phyloP scores from a whole-genome alignment of 2,888 invertebrate species.

The Choristoneura rosaceana region DNA sequence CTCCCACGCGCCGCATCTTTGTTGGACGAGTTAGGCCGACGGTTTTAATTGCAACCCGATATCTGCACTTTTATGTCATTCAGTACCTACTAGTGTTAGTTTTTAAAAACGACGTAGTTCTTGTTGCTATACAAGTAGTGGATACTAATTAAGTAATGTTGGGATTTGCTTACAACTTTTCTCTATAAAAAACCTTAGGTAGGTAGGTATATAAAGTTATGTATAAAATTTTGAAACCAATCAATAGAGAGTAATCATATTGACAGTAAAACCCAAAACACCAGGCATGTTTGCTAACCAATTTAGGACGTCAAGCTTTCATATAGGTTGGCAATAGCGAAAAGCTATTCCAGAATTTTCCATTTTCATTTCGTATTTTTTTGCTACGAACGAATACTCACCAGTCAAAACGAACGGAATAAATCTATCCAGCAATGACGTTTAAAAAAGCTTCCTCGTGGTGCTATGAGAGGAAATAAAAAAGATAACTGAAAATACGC shows the following conservation, averaged over 20 bases:
- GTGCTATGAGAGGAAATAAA: constrained; percentile 59
- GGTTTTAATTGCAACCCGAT: constrained; percentile 84
- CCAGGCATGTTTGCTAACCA: constrained; percentile 43
- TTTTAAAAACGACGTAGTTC: neutral
- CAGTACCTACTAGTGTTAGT: constrained; percentile 34
- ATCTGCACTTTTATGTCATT: constrained; percentile 65
- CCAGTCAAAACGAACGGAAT: constrained; percentile 50
- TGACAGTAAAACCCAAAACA: constrained; percentile 27
- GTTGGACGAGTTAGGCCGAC: constrained; percentile 72
- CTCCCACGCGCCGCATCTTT: constrained; percentile 69
- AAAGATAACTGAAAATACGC: constrained; percentile 63
- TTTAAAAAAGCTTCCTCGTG: constrained; percentile 62
- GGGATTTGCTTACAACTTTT: too few species aligned
- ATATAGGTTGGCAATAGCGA: constrained; percentile 44
- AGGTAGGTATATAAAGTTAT: too few species aligned
- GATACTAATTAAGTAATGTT: too few species aligned
- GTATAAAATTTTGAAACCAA: neutral
- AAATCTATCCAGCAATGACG: constrained; percentile 50
- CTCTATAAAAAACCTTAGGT: too few species aligned
- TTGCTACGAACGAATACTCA: constrained; percentile 43
- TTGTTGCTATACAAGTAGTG: neutral
- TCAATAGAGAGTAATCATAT: constrained; percentile 9
- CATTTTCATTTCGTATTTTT: constrained; percentile 43
- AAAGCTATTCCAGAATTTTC: constrained; percentile 41
- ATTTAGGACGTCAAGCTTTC: constrained; percentile 45